Percentiles rank a stretch among this genome's conserved stretches.
Conservation (phyloP, 1,140 invertebrate genomes). For the Magallana ariakensis region DNA sequence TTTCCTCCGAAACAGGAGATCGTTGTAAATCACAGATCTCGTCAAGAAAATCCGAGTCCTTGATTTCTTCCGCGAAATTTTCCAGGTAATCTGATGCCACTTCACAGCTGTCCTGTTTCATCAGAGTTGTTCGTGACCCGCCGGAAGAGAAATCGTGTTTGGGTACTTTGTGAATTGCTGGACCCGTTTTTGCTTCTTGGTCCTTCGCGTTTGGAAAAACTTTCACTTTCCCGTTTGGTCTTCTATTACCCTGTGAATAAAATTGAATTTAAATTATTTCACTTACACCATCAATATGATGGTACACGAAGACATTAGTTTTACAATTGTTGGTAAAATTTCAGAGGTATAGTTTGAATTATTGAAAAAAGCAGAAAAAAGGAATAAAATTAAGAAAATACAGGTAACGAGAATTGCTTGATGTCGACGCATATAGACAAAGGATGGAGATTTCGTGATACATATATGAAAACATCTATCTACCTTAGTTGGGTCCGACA, state of each 20-base stretch:
- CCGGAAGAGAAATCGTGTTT: background rate
- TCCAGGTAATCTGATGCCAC: background rate
- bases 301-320: too few species aligned
- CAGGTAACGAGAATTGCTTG: background rate
- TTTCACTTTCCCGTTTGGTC: background rate
- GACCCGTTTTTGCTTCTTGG: background rate
- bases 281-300: too few species aligned
- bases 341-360: background rate
- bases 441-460: too few species aligned
- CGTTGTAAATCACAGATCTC: background rate
- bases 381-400: background rate
- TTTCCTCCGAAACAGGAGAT: background rate
- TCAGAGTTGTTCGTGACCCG: background rate
- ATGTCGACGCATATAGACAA: too few species aligned
- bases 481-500: background rate
- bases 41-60: background rate
- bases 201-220: background rate
- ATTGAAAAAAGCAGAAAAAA: background rate
- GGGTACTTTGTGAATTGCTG: background rate
- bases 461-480: too few species aligned
- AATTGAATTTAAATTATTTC: background rate
- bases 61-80: background rate
- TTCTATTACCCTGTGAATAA: background rate
- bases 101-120: background rate
- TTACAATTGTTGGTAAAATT: background rate